Percentiles rank a stretch among this genome's conserved stretches.
Evolutionary conservation across 2,797 vertebrate genomes (phyloP).

Genomic region (Gobio occitaniae): DNA sequence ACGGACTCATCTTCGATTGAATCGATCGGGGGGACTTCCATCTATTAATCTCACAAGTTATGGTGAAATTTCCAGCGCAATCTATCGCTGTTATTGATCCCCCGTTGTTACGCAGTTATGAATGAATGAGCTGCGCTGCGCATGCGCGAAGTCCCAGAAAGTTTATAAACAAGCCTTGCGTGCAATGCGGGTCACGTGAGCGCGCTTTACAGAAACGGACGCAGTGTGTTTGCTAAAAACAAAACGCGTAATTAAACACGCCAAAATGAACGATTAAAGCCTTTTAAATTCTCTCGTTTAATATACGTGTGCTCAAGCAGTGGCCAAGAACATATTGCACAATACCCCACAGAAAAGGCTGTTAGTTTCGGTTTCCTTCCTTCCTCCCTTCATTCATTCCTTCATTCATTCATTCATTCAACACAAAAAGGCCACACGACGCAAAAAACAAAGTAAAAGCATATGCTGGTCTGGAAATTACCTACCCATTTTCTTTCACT

Average conservation of each 20-base stretch:
- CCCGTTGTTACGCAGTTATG: conserved; percentile 89
- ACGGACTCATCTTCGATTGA: not conserved
- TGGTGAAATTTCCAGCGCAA: conserved; percentile 12
- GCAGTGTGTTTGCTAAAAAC: conserved; percentile 54
- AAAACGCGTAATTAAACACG: conserved; percentile 66
- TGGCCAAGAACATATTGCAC: conserved; percentile 34
- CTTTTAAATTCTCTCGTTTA: conserved; percentile 25
- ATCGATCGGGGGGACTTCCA: not conserved
- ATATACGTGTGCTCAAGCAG: not conserved
- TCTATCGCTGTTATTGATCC: conserved; percentile 62
- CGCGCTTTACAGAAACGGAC: conserved; percentile 53
- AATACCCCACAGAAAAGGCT: conserved; percentile 18
- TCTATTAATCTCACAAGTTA: not conserved
- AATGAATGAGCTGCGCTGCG: conserved; percentile 95
- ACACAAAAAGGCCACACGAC: not conserved
- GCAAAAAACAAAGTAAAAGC: not conserved
- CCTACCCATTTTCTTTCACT: not conserved
- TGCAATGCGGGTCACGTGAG: conserved; percentile 86
- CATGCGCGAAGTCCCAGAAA: conserved; percentile 82
- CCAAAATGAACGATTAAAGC: not conserved
- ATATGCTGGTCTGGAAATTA: not conserved
- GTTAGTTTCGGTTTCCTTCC: not conserved
- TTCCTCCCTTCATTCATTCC: not conserved
- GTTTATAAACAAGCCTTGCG: conserved; percentile 93
- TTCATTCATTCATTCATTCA: conserved; percentile 12